phyloP scores from a whole-genome alignment of 2,888 invertebrate genomes.

The Abrostola triplasia region DNA sequence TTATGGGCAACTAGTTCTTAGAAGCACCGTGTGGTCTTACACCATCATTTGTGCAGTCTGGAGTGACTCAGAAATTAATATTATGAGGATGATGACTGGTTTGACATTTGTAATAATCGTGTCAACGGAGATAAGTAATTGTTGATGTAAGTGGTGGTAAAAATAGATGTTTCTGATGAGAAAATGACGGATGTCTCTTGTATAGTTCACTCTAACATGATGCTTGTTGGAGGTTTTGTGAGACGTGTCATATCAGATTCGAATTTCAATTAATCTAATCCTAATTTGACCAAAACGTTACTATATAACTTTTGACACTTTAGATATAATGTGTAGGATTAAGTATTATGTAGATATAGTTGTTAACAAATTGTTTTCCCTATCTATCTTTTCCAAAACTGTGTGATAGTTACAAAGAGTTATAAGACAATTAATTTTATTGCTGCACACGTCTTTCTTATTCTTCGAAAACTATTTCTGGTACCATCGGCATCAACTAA shows the following conservation, averaged over 20 bases:
- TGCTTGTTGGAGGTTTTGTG: not conserved
- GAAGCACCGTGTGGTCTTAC: constrained; percentile 34
- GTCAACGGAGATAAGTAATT: not conserved
- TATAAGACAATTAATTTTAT: too few relatives aligned
- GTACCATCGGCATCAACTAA: not conserved
- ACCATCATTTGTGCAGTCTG: constrained; percentile 9
- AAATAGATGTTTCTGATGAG: not conserved
- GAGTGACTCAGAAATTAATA: not conserved
- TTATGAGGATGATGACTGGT: not conserved
- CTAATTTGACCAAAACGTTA: too few relatives aligned
- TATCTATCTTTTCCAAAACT: too few relatives aligned
- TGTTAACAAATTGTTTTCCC: too few relatives aligned
- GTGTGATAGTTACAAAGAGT: too few relatives aligned
- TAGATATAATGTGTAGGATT: too few relatives aligned
- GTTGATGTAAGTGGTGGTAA: not conserved
- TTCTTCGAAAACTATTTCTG: constrained; percentile 22
- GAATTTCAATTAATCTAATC: not conserved
- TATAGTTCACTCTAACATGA: too few relatives aligned
- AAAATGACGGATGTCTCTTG: not conserved
- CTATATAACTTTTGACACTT: too few relatives aligned
- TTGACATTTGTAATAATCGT: not conserved
- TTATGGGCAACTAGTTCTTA: constrained; percentile 25
- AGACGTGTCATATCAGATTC: not conserved
- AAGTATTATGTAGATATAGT: too few relatives aligned
- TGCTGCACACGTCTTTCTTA: not conserved